Evolutionary conservation across 2,888 invertebrate genomes (phyloP), one percentile per base, ranked within the genome.

Genomic region (Pseudoips prasinana): DNA sequence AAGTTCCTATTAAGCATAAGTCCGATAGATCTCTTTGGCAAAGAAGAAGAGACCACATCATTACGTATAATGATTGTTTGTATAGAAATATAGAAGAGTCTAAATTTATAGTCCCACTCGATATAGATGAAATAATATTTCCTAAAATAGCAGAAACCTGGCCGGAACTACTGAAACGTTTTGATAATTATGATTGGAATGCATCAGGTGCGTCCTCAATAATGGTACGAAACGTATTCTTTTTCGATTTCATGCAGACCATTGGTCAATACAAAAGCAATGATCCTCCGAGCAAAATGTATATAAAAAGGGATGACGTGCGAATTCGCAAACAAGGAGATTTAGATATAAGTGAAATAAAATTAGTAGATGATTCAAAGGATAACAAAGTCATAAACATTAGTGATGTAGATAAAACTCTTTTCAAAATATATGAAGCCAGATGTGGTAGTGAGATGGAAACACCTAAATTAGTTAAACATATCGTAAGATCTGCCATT

Each of bases 21-120:
- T 53, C 61, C 22, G 58, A 68, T 14, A 69, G 78, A 57, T 69
- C 77, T 40, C 61, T 89, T 19, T 94, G 94, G 91, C 93, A 94
- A 65, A 64, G 84, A 22, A 92, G 94, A 60, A 86, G 94, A 53
- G 91, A 94, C 75, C 94, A 95, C 66, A 79, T 95, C 18, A 89
- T 94, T 43, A 91, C 94, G 0, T 95, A 94, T 72, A 95, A 95
- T 70, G 94, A 94, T 69, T 95, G 94, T 64, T 90, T 94, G 39
- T 94, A 95, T 70, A 90, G 93, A 66, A 93, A 93, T 76, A 76
- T 94, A 30, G 78, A 90, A 54, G 84, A 85, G 46, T 92, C 93
- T 22, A 89, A 91, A 55, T 93, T 87, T 65, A 79, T 94, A 8
- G 80, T 94, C 14, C 93, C 94, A 6, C 74, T 94, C 51, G 94